A percentile compares a stretch with the other conserved stretches of the same genome.
These are phyloP conservation scores for Tychaedon coryphoeus DNA, from an alignment of 2,113 vertebrate genomes.

Conservation along the genomic window DNA sequence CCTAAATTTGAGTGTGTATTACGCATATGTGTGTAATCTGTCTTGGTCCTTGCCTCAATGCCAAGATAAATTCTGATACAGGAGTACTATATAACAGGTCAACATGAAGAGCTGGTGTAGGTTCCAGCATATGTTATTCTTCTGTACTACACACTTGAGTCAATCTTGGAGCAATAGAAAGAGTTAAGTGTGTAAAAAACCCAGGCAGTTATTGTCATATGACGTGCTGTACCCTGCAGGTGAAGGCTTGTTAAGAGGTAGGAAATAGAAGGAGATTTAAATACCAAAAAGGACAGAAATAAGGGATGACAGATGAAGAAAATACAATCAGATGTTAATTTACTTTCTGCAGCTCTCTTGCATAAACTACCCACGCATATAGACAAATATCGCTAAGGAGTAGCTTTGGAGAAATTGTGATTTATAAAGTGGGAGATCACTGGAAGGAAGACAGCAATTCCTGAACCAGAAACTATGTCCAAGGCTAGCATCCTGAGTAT, in stretches of 20 bases:
- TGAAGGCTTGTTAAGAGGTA: not conserved
- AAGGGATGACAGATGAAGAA: not conserved
- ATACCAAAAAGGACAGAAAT: not conserved
- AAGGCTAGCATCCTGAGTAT: not conserved
- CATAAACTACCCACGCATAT: not conserved
- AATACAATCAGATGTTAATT: not conserved
- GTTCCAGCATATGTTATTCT: not conserved
- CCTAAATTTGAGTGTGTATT: not conserved
- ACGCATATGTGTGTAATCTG: fast-evolving
- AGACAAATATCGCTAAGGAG: not conserved
- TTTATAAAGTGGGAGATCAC: not conserved
- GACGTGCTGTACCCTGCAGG: not conserved
- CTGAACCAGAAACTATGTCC: not conserved
- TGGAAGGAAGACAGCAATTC: not conserved
- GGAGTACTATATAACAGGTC: not conserved
- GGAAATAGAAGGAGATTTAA: not conserved
- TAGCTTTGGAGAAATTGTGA: not conserved
- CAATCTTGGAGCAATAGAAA: not conserved
- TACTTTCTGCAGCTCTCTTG: not conserved
- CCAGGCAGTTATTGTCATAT: not conserved
- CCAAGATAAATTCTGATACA: not conserved
- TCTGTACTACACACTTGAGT: not conserved
- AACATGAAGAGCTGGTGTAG: not conserved
- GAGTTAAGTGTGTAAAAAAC: not conserved
- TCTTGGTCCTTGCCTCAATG: not conserved